Evolutionary conservation across 2,113 vertebrate species (phyloP), one percentile per base, ranked within the genome.

Genomic region (Trochalopteron elliotii): DNA sequence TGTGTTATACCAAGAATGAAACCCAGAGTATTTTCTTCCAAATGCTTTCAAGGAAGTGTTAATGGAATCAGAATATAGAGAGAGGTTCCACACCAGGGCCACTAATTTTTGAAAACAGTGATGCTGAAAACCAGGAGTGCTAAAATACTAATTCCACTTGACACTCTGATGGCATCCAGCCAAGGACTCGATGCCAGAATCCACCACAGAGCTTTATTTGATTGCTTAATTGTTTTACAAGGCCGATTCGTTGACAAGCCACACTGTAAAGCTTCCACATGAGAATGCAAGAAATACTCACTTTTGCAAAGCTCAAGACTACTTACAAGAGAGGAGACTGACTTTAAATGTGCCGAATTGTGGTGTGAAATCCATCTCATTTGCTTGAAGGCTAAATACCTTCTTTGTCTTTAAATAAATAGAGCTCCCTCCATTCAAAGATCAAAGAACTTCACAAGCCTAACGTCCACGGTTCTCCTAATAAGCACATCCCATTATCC

Each of bases 201-300:
- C 65, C 47, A 94, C 88, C 83, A 90, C 83, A 89, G 77, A 94
- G 90, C 91, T 93, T 95, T 94, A 90, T 92, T 96, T 94, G 90
- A 96, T 91, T 93, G 91, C 92, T 89, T 94, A 97, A 95, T 91
- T 96, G 90, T 93, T 94, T 97, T 95, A 96, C 39, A 93, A 93
- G 88, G 83, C 92, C 81, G 90, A 79, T 93, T 92, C 75, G 17
- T 75, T 91, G 56, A 88, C 74, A 87, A 94, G 87, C 80, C 55
- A 74, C 91, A 49, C 67, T 72, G 74, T 93, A 80, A 86, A 95
- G 79, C 76, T 87, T 97, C 67, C 77, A 95, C 47, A 68, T 3
- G 25, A 83, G 79, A 95, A 92, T 13, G 44, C 68, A 89, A 93
- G 80, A 88, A 93, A 92, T n/a, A 87, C 1, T 31, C 70, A 65